Conservation (phyloP, 1,140 invertebrate genomes). For the Pachyrhynchus sulphureomaculatus region DNA sequence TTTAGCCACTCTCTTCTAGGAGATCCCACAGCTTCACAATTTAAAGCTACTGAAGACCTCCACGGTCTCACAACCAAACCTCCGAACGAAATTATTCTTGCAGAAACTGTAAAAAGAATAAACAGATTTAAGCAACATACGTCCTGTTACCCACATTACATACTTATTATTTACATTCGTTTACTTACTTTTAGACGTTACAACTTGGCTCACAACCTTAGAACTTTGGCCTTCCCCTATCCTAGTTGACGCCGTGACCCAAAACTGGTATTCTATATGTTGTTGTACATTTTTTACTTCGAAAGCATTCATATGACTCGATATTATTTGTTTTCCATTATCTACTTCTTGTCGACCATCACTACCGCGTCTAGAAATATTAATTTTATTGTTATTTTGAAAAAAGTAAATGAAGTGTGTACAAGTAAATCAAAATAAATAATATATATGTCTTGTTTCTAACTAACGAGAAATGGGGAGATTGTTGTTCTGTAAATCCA, state of each 20-base stretch:
- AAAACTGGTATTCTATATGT: slow-evolving; percentile 78
- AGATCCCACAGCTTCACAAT: slow-evolving; percentile 67
- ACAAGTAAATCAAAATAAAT: too few relatives aligned
- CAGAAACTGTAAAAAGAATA: slow-evolving; percentile 60
- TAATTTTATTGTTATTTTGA: not conserved
- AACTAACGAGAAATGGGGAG: too few relatives aligned
- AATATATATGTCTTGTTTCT: too few relatives aligned
- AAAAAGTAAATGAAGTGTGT: too few relatives aligned
- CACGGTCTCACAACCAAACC: slow-evolving; percentile 65
- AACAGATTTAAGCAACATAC: too few relatives aligned
- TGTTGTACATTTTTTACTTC: slow-evolving; percentile 71
- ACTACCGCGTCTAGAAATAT: slow-evolving; percentile 54
- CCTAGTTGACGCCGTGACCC: slow-evolving; percentile 75
- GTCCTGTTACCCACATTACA: too few relatives aligned
- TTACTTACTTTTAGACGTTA: slow-evolving; percentile 54
- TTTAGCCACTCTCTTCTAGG: slow-evolving; percentile 68
- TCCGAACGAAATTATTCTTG: slow-evolving; percentile 70
- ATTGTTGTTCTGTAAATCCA: too few relatives aligned
- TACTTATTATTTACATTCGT: too few relatives aligned
- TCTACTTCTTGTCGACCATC: slow-evolving; percentile 69
- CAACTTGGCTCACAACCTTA: slow-evolving; percentile 63
- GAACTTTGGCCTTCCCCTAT: slow-evolving; percentile 76
- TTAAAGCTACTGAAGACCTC: slow-evolving; percentile 62
- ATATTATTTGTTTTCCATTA: slow-evolving; percentile 65
- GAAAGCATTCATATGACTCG: slow-evolving; percentile 63